These are phyloP conservation scores for Cheilosia grossa DNA, from an alignment of 2,888 invertebrate genomes.

Conservation along the genomic window DNA sequence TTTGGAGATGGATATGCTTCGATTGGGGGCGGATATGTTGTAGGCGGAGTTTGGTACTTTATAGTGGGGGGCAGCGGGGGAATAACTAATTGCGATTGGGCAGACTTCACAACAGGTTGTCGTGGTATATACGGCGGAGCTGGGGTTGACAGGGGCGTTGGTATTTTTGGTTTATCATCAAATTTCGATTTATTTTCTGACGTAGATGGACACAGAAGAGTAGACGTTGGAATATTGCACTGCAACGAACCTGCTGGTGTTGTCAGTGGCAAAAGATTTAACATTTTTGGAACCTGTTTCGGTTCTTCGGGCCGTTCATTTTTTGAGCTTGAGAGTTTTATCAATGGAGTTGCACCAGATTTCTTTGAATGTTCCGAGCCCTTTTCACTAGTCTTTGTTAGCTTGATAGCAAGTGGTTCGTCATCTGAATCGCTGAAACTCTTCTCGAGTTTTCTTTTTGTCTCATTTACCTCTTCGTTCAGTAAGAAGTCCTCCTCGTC, in stretches of 20 bases:
- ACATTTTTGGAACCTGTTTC: conserved; percentile 69
- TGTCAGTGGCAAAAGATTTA: conserved; percentile 79
- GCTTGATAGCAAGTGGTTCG: conserved; percentile 86
- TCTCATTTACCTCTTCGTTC: conserved; percentile 81
- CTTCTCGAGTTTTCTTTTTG: conserved; percentile 82
- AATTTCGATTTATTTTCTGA: conserved; percentile 39
- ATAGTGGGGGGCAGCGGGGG: conserved; percentile 77
- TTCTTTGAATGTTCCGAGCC: conserved; percentile 74
- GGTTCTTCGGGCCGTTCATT: conserved; percentile 44
- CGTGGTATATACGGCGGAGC: conserved; percentile 41
- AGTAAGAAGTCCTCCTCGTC: conserved; percentile 81
- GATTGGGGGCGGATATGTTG: conserved; percentile 81
- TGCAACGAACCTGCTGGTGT: conserved; percentile 69
- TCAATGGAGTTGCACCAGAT: conserved; percentile 60
- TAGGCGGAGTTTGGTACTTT: conserved; percentile 81
- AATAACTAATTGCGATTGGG: conserved; percentile 72
- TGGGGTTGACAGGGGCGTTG: conserved; percentile 67
- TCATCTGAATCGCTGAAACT: conserved; percentile 87
- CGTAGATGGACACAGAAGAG: conserved; percentile 3
- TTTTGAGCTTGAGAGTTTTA: conserved; percentile 36
- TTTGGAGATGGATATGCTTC: conserved; percentile 83
- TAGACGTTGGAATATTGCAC: conserved; percentile 30
- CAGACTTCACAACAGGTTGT: conserved; percentile 53
- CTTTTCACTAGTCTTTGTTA: conserved; percentile 81
- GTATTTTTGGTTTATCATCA: conserved; percentile 59